These are phyloP conservation scores for Siniperca chuatsi DNA, from an alignment of 2,113 vertebrate genomes.

Conservation along the genomic window DNA sequence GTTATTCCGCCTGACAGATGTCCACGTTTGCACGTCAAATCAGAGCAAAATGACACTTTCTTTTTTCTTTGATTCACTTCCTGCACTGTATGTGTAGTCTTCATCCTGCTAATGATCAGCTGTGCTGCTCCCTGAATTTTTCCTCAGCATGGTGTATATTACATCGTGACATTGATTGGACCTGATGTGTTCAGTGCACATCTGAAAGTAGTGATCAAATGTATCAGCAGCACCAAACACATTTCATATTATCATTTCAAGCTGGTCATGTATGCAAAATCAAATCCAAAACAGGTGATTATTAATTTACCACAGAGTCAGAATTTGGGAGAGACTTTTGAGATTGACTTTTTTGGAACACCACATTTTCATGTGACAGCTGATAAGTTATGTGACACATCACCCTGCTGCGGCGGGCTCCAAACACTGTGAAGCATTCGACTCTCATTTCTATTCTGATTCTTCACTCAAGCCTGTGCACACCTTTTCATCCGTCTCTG, in stretches of 20 bases:
- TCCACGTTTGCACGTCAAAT: slow-evolving; percentile 20
- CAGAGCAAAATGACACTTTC: slow-evolving; percentile 13
- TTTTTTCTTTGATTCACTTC: slow-evolving; percentile 24
- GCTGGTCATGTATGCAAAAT: background rate
- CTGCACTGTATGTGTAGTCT: background rate
- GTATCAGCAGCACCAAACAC: background rate
- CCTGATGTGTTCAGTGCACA: slow-evolving; percentile 1
- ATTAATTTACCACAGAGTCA: background rate
- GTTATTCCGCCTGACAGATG: slow-evolving; percentile 33
- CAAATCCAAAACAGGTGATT: background rate
- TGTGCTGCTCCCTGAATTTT: slow-evolving; percentile 3
- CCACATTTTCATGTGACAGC: slow-evolving; percentile 42
- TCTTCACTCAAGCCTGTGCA: slow-evolving; percentile 56
- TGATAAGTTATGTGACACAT: slow-evolving; percentile 45
- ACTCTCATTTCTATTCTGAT: slow-evolving; percentile 57
- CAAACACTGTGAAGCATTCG: slow-evolving; percentile 35
- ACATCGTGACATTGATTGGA: slow-evolving; percentile 16
- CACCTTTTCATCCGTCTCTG: slow-evolving; percentile 50
- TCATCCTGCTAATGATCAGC: slow-evolving; percentile 51
- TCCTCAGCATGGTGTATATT: background rate
- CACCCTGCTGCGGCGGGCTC: slow-evolving; percentile 34
- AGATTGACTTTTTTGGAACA: slow-evolving; percentile 53
- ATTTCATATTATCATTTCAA: background rate
- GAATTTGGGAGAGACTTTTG: background rate
- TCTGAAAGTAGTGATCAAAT: background rate